These are phyloP conservation scores for Xerus rutilus DNA, from an alignment of 2,797 vertebrate species.

Conservation along the genomic window DNA sequence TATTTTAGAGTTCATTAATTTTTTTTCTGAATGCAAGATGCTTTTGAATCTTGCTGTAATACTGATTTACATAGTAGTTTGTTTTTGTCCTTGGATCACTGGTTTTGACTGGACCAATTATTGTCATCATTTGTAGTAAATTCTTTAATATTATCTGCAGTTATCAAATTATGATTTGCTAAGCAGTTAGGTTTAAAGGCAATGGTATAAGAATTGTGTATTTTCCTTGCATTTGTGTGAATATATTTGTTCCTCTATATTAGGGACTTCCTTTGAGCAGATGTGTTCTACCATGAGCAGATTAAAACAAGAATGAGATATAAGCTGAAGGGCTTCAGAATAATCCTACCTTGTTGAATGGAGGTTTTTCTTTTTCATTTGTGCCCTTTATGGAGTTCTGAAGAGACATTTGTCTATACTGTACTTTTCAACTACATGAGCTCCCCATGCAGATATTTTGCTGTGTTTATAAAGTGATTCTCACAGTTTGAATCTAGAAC, in stretches of 20 bases:
- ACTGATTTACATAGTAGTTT: not conserved
- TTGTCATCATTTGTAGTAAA: not conserved
- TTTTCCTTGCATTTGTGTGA: not conserved
- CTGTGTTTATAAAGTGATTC: not conserved
- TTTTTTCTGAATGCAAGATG: not conserved
- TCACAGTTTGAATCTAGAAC: not conserved
- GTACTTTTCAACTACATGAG: not conserved
- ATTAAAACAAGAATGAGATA: not conserved
- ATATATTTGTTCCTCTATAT: not conserved
- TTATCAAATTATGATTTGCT: not conserved
- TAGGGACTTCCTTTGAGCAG: not conserved
- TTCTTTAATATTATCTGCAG: not conserved
- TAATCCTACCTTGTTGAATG: not conserved
- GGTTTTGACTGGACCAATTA: not conserved
- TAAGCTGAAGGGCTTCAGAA: not conserved
- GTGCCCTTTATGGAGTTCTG: not conserved
- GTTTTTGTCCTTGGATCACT: not conserved
- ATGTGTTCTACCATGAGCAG: not conserved
- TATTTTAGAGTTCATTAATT: not conserved
- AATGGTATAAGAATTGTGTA: not conserved
- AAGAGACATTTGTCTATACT: not conserved
- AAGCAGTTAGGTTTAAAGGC: not conserved
- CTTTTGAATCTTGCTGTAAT: not conserved
- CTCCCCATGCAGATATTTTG: not conserved
- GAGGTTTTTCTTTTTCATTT: constrained; percentile 8